Conservation (phyloP, 2,888 invertebrate species). For the Chalcosyrphus nemorum region DNA sequence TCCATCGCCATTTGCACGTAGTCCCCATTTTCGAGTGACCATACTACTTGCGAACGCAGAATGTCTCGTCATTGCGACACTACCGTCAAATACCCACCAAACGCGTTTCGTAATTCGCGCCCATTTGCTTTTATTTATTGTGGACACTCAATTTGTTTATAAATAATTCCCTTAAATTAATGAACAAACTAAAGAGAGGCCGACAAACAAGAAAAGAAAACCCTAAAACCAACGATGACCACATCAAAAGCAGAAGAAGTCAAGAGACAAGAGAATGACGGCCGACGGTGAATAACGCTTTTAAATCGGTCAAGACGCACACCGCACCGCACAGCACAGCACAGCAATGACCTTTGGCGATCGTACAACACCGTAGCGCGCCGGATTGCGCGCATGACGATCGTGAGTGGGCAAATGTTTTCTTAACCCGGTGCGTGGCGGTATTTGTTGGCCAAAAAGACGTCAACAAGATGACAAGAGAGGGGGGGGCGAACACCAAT, state of each 20-base stretch:
- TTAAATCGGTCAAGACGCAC: slow-evolving; percentile 49
- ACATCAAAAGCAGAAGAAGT: slow-evolving; percentile 15
- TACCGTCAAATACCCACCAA: not conserved
- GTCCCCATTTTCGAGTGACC: not conserved
- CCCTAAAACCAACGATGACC: slow-evolving; percentile 28
- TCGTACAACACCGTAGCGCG: not conserved
- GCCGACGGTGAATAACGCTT: not conserved
- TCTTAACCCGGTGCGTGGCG: slow-evolving; percentile 10
- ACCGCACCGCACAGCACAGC: too few relatives aligned
- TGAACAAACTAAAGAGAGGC: slow-evolving; percentile 15
- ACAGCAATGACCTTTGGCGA: slow-evolving; percentile 62
- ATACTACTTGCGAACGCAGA: slow-evolving; percentile 33
- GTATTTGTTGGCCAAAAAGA: slow-evolving; percentile 9
- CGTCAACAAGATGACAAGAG: not conserved
- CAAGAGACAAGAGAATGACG: too few relatives aligned
- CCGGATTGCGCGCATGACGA: slow-evolving; percentile 20
- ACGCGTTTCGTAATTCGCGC: slow-evolving; percentile 31
- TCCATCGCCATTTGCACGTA: slow-evolving; percentile 15
- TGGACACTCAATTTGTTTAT: slow-evolving; percentile 39
- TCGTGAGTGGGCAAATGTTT: slow-evolving; percentile 30
- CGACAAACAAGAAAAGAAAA: not conserved
- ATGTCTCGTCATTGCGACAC: slow-evolving; percentile 35
- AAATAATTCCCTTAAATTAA: slow-evolving; percentile 50
- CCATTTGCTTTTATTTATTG: not conserved
- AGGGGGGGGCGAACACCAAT: not conserved